Evolutionary conservation across 1,140 invertebrate genomes (phyloP).

Genomic region (Arctopsyche grandis): DNA sequence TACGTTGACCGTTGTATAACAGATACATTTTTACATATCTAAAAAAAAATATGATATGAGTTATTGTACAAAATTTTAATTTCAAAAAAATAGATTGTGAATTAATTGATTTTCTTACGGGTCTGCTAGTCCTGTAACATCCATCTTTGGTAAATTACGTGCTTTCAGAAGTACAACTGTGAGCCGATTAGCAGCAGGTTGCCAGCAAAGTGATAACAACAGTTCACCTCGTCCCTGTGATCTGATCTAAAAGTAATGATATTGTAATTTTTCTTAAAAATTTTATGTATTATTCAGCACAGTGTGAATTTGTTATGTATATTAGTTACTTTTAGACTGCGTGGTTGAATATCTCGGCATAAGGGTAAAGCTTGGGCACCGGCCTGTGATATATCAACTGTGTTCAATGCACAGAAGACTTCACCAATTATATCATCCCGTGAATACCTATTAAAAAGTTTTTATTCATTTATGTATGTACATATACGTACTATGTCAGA

Average conservation of each 20-base stretch:
- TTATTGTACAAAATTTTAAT: neutral
- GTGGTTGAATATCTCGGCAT: conserved; percentile 85
- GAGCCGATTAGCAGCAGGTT: conserved; percentile 87
- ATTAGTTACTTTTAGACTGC: conserved; percentile 80
- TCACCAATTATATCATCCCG: conserved; percentile 97
- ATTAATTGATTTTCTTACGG: conserved; percentile 64
- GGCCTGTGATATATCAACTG: conserved; percentile 80
- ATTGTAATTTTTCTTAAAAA: conserved; percentile 18
- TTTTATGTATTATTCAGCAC: neutral
- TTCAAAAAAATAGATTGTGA: no score
- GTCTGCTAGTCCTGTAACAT: conserved; percentile 94
- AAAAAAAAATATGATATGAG: conserved; percentile 24
- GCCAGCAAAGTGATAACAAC: conserved; percentile 92
- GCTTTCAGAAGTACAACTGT: conserved; percentile 94
- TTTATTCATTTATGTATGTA: no score
- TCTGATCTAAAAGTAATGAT: conserved; percentile 73
- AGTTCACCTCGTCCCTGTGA: conserved; percentile 90
- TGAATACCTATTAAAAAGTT: conserved; percentile 76
- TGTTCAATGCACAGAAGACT: conserved; percentile 87
- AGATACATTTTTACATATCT: conserved; percentile 96
- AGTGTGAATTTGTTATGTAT: neutral
- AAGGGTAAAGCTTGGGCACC: conserved; percentile 82
- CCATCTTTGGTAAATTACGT: conserved; percentile 94
- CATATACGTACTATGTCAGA: no score
- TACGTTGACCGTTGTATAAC: conserved; percentile 94